Evolutionary conservation across 2,888 invertebrate genomes (phyloP), one percentile per base, ranked within the genome.

Genomic region (Elegia similella): DNA sequence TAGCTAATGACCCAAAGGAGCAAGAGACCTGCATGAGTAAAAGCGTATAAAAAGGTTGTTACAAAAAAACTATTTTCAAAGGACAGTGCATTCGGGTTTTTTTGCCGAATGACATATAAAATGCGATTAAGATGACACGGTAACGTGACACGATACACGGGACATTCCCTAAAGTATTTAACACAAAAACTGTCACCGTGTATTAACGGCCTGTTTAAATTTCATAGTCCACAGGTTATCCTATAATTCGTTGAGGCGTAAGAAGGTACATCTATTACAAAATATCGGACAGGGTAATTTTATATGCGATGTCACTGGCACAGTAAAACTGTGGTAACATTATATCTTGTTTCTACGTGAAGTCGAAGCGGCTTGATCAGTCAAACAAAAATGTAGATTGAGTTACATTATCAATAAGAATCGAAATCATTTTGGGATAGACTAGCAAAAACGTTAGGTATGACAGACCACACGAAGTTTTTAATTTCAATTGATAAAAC

Each of bases 251-350:
- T 57, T 80, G 78, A 69, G 70, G 82, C 78, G 80, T 82, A 76
- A 80, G 80, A 79, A 74, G 50, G 79, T 82, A 78, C 82, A 76
- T 81, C 82, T 85, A 86, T 86, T 82, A 82, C 77, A 78, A 84
- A 84, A 83, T 80, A 84, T 82, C 75, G 80, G 81, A 80, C 79
- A 78, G 67, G 81, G 83, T 82, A 86, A 86, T 78, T 75, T 78
- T 84, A 86, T 84, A 86, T 76, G 80, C 78, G 79, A 81, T 87
- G 88, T 86, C 88, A 88, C 83, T 88, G 82, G 86, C 85, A 80
- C 77, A 81, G 76, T 79, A 71, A 70, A 83, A 80, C 72, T 83
- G 70, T 72, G 67, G 88, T 77, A 88, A 90, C 75, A 75, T 74
- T 79, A 89, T 86, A 84, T 74, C 73, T 66, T 55, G 58, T 75